These are phyloP conservation scores for Pseudachorutes palmiensis DNA, from an alignment of 1,140 invertebrate genomes.

Conservation along the genomic window DNA sequence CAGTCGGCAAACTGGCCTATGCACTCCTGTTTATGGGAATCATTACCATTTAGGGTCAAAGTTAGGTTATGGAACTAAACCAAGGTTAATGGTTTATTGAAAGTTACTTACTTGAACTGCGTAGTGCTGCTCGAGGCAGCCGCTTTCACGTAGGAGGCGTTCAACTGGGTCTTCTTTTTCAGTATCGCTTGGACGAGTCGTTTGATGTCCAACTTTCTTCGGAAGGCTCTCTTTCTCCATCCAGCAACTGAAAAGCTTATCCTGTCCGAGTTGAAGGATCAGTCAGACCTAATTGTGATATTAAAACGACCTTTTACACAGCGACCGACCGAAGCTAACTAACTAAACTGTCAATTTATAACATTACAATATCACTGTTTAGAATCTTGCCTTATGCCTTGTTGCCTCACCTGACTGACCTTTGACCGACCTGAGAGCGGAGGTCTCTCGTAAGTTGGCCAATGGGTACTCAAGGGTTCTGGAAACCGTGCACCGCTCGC, in stretches of 20 bases:
- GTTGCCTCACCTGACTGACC: neutral
- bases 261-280: too few species aligned
- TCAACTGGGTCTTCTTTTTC: constrained; percentile 65
- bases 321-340: too few species aligned
- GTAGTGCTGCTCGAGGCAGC: constrained; percentile 79
- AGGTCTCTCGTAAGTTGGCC: neutral
- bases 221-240: neutral
- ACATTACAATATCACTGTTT: neutral
- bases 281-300: too few species aligned
- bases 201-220: neutral
- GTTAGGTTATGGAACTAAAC: too few species aligned
- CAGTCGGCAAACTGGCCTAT: constrained; percentile 79
- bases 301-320: too few species aligned
- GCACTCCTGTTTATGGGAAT: constrained; percentile 63
- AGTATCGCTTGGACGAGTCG: neutral
- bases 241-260: too few species aligned
- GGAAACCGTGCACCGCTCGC: too few species aligned
- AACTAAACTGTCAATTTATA: too few species aligned
- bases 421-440: neutral
- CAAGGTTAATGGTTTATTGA: too few species aligned
- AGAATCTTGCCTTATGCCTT: neutral
- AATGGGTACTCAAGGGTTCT: too few species aligned
- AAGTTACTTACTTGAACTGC: constrained; percentile 60
- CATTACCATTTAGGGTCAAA: too few species aligned
- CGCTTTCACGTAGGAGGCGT: constrained; percentile 71